phyloP scores from a whole-genome alignment of 2,797 vertebrate species.

The Champsocephalus esox region DNA sequence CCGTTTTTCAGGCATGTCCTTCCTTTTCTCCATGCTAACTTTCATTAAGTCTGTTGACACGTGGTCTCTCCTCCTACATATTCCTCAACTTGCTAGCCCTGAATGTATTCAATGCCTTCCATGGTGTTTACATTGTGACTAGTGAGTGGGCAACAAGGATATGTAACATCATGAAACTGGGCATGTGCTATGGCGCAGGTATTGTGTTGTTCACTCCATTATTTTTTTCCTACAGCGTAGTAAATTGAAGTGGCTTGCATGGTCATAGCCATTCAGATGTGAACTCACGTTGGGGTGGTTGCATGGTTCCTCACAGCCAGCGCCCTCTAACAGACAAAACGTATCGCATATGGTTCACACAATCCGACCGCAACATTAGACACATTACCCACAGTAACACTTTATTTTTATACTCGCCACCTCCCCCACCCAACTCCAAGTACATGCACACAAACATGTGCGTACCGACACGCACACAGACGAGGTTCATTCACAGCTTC shows the following conservation, averaged over 20 bases:
- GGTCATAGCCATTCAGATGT: constrained; percentile 9
- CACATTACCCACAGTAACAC: constrained; percentile 54
- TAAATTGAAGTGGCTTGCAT: neutral
- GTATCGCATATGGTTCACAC: constrained; percentile 49
- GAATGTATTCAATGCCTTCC: constrained; percentile 5
- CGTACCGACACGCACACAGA: constrained; percentile 32
- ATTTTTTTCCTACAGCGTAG: constrained; percentile 4
- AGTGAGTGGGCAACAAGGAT: constrained; percentile 14
- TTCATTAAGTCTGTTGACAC: neutral
- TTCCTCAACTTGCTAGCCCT: neutral
- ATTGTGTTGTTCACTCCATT: neutral
- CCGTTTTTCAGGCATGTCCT: neutral
- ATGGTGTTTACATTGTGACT: constrained; percentile 6
- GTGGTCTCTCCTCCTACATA: neutral
- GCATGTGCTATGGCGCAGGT: neutral
- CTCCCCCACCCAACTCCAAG: constrained; percentile 37
- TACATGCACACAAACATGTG: constrained; percentile 42
- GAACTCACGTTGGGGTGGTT: neutral
- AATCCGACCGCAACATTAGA: constrained; percentile 45
- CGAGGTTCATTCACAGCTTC: constrained; percentile 77
- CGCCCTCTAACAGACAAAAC: constrained; percentile 26
- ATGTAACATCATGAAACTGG: neutral
- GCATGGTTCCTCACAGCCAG: constrained; percentile 18
- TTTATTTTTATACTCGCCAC: constrained; percentile 44
- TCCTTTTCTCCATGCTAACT: neutral